Conservation (phyloP, 2,888 invertebrate genomes). For the Leucania comma region DNA sequence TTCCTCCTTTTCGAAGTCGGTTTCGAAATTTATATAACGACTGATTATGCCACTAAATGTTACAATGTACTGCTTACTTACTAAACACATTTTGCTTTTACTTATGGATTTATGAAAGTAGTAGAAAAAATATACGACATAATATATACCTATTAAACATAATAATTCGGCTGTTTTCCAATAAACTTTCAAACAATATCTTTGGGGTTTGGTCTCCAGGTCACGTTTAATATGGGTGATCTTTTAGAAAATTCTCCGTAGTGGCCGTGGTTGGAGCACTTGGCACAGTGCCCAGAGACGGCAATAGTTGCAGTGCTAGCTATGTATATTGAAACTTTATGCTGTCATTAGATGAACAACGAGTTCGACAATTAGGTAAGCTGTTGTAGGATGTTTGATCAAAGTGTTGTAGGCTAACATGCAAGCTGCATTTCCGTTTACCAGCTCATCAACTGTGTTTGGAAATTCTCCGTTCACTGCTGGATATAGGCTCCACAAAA, state of each 20-base stretch:
- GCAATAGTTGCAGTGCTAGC: slow-evolving; percentile 14
- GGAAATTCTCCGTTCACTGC: no score
- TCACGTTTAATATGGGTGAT: slow-evolving; percentile 41
- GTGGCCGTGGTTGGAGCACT: slow-evolving; percentile 17
- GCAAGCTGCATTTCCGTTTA: neutral
- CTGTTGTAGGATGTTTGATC: no score
- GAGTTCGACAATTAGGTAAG: slow-evolving; percentile 4
- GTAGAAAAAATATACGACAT: neutral
- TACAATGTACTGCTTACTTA: neutral
- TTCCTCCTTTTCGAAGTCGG: no score
- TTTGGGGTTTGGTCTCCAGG: slow-evolving; percentile 14
- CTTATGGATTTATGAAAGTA: neutral
- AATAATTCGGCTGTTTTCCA: neutral
- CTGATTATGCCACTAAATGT: neutral
- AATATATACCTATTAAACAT: neutral
- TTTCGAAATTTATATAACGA: neutral
- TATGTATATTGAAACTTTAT: slow-evolving; percentile 38
- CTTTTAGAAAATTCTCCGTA: slow-evolving; percentile 21
- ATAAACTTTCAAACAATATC: neutral
- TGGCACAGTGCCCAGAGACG: slow-evolving; percentile 41
- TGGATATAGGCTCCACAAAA: no score
- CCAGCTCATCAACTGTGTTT: neutral
- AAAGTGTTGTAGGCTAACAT: neutral
- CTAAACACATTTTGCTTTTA: neutral
- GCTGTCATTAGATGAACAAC: slow-evolving; percentile 17